Conservation (phyloP, 2,888 invertebrate species). For the Drosophila prolongata region DNA sequence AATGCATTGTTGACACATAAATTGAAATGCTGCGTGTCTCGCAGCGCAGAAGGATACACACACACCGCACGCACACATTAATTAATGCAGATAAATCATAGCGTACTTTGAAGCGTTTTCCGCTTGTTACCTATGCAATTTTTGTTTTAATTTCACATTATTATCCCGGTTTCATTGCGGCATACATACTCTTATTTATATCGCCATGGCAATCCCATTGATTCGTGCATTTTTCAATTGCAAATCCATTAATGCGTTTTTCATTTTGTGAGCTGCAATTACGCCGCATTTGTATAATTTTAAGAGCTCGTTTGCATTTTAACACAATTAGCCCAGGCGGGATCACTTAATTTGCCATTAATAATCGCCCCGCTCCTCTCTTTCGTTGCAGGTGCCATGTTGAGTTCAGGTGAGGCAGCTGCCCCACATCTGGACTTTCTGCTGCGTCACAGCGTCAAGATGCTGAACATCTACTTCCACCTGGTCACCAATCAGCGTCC, state of each 20-base stretch:
- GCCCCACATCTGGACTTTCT: conserved; percentile 73
- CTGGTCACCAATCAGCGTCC: conserved; percentile 83
- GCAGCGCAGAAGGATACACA: background rate
- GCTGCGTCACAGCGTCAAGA: conserved; percentile 82
- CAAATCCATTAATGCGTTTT: conserved; percentile 69
- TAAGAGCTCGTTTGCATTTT: conserved; percentile 53
- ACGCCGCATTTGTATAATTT: conserved; percentile 61
- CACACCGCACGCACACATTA: conserved; percentile 24
- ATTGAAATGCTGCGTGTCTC: conserved; percentile 68
- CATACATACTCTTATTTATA: conserved; percentile 14
- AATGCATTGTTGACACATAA: conserved; percentile 74
- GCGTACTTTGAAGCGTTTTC: conserved; percentile 65
- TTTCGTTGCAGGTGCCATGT: conserved; percentile 63
- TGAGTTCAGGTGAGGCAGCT: conserved; percentile 56
- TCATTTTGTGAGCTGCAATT: conserved; percentile 62
- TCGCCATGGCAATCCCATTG: conserved; percentile 23
- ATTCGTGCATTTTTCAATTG: conserved; percentile 35
- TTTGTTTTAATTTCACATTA: conserved; percentile 72
- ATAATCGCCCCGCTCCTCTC: conserved; percentile 54
- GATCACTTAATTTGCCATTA: conserved; percentile 64
- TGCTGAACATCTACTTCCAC: conserved; percentile 84
- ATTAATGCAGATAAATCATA: conserved; percentile 72
- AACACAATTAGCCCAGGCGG: conserved; percentile 63
- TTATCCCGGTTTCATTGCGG: conserved; percentile 48
- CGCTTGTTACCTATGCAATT: conserved; percentile 71